phyloP scores from a whole-genome alignment of 2,888 invertebrate genomes.

The Barypeithes pellucidus region DNA sequence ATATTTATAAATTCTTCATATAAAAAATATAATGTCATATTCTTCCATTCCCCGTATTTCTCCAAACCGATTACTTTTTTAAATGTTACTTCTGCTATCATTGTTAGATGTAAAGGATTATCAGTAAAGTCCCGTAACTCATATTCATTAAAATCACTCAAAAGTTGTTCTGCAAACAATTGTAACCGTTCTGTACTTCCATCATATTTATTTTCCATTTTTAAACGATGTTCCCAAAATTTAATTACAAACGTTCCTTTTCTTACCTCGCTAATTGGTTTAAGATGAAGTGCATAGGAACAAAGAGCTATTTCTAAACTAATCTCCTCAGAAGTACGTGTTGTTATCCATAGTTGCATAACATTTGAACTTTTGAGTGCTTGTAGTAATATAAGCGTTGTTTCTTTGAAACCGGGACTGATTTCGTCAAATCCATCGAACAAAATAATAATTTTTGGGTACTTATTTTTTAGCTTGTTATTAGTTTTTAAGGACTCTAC shows the following conservation, averaged over 20 bases:
- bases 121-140: constrained; percentile 13
- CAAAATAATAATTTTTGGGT: constrained; percentile 29
- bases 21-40: background rate
- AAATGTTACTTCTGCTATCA: constrained; percentile 38
- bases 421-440: constrained; percentile 49
- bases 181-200: background rate
- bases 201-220: background rate
- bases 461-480: background rate
- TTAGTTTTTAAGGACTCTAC: constrained; percentile 17
- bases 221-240: constrained; percentile 30
- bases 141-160: background rate
- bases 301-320: constrained; percentile 26
- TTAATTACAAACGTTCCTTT: constrained; percentile 31
- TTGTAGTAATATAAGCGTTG: constrained; percentile 39
- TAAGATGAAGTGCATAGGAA: constrained; percentile 8
- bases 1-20: background rate
- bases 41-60: background rate
- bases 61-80: background rate
- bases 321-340: constrained; percentile 23
- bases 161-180: background rate
- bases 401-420: constrained; percentile 31
- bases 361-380: constrained; percentile 16
- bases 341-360: constrained; percentile 32
- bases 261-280: background rate
- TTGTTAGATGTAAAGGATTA: constrained; percentile 39